Percentiles rank a stretch among this genome's conserved stretches.
These are phyloP conservation scores for Ephydatia muelleri DNA, from an alignment of 37 sponge, comb jelly and placozoan species.

Conservation along the genomic window DNA sequence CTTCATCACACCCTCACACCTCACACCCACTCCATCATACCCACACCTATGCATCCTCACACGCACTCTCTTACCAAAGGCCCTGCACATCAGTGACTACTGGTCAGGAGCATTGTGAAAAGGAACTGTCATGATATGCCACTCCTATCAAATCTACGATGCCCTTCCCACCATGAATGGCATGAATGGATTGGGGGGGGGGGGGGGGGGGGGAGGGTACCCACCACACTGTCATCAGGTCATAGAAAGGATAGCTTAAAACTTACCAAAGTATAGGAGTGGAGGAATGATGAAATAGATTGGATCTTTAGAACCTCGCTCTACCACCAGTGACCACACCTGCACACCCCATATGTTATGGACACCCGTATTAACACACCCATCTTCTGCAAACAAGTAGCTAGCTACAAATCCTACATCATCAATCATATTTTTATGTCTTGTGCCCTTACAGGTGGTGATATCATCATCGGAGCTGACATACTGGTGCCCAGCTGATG, in stretches of 20 bases:
- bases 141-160: not conserved
- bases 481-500: no score
- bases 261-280: not conserved
- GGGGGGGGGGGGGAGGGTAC: not conserved
- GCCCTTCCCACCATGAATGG: not conserved
- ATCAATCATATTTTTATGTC: no score
- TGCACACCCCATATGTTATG: not conserved
- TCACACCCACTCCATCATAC: not conserved
- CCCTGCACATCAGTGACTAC: not conserved
- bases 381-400: slow-evolving; percentile 2
- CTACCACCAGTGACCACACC: not conserved
- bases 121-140: not conserved
- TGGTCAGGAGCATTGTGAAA: not conserved
- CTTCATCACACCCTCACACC: no score
- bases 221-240: not conserved
- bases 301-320: no score
- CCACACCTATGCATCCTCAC: not conserved
- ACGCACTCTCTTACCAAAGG: not conserved
- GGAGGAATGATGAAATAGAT: not conserved
- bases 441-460: no score
- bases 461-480: no score
- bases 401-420: no score
- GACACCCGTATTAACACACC: not conserved
- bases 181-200: no score
- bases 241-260: not conserved